These are phyloP conservation scores for Drosophila setosimentum DNA, from an alignment of 2,888 invertebrate species.

Conservation along the genomic window DNA sequence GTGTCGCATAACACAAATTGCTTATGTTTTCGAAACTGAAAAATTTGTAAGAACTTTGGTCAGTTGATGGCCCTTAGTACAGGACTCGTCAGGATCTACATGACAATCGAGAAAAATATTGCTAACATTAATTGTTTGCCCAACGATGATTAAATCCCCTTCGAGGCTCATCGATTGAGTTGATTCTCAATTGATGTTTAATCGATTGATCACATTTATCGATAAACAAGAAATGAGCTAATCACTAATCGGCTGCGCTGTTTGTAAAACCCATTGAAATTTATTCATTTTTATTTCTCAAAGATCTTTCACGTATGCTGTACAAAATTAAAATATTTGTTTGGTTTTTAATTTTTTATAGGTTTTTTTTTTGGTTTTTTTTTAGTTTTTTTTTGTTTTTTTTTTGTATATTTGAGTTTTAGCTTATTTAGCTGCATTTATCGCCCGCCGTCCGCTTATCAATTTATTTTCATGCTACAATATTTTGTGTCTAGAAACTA, in stretches of 20 bases:
- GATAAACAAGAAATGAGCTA: neutral
- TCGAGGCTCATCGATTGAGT: no score
- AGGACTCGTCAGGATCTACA: neutral
- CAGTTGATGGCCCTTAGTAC: neutral
- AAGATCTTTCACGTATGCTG: constrained; percentile 57
- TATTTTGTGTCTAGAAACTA: constrained; percentile 80
- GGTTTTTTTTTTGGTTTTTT: constrained; percentile 14
- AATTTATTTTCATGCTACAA: constrained; percentile 80
- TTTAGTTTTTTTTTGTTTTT: constrained; percentile 3
- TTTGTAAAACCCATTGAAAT: constrained; percentile 35
- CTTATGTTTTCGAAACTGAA: neutral
- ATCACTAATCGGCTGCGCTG: neutral
- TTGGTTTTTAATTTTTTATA: constrained; percentile 25
- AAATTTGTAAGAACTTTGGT: neutral
- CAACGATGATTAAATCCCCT: neutral
- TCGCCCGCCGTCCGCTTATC: constrained; percentile 66
- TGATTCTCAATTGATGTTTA: neutral
- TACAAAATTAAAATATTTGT: constrained; percentile 55
- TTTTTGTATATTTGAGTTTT: constrained; percentile 59
- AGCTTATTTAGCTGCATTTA: constrained; percentile 74
- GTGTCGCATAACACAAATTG: neutral
- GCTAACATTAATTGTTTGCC: no score
- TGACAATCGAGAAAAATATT: neutral
- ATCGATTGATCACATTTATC: constrained; percentile 8
- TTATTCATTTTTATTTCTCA: constrained; percentile 55